These are phyloP conservation scores for Thunnus thynnus DNA, from an alignment of 2,113 vertebrate species.

Conservation along the genomic window DNA sequence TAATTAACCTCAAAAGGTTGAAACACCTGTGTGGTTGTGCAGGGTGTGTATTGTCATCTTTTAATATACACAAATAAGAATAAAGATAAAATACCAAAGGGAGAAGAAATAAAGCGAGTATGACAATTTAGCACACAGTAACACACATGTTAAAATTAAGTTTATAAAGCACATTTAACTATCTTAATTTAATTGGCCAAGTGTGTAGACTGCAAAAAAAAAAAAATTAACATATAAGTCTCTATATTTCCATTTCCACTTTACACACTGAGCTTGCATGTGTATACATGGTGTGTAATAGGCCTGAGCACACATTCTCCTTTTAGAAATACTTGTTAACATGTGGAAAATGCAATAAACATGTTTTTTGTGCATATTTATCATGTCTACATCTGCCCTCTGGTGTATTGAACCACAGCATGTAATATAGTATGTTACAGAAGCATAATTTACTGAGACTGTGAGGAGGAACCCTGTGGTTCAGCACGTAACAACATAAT, in stretches of 20 bases:
- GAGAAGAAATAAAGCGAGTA: no score
- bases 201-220: no score
- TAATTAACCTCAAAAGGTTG: no score
- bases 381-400: not conserved
- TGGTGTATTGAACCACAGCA: not conserved
- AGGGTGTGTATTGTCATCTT: no score
- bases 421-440: slow-evolving; percentile 13
- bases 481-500: slow-evolving; percentile 28
- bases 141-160: no score
- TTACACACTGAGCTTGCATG: not conserved
- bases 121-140: no score
- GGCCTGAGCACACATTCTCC: not conserved
- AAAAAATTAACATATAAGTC: no score
- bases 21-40: no score
- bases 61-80: no score
- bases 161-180: no score
- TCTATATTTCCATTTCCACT: not conserved
- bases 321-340: not conserved
- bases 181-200: no score
- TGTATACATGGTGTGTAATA: not conserved
- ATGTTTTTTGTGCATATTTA: not conserved
- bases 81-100: no score
- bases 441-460: slow-evolving; percentile 14
- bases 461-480: slow-evolving; percentile 22
- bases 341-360: not conserved